Base-by-base conservation (phyloP, 2,888 invertebrate genomes). In the Agrochola circellaris region DNA sequence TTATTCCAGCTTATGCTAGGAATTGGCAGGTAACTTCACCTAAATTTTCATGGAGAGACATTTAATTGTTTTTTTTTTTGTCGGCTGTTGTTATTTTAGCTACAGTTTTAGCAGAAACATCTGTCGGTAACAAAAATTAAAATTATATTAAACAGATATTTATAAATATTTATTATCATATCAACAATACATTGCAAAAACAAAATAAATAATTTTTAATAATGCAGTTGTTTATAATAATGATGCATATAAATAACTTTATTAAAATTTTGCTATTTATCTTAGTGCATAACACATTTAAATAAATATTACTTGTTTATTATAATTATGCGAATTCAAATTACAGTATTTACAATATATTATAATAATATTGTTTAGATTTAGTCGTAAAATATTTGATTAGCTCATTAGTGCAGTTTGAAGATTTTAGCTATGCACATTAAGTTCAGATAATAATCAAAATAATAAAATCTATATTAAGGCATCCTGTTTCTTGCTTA, bases 251-350 rank as follows among this genome's bases (percentile, higher is more conserved):
- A 51, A 64, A 76, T 73, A 38, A 38, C 2, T 70, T 51, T 69
- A 81, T 85, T 77, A 34, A 85, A 61, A 76, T 71, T 60, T 61
- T 56, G n/a, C 26, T 68, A 64, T 66, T 62, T 85, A 75, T 72
- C 71, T 80, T 75, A 23, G 56, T 84, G 61, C 58, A 60, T 71
- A 61, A 64, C 17, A 64, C 9, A 79, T 73, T 79, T 69, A 66
- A 75, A 72, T 82, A 75, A 48, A 62, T 74, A 70, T 65, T 30
- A 13, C 68, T 65, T 61, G 51, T 81, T 61, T 77, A 67, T 65
- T 26, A 26, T 45, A 70, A 67, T 11, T 78, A 26, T 72, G 61
- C 66, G 71, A 80, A 72, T 86, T 83, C n/a, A 77, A 83, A 86
- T 83, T 9, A 68, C 64, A 64, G 9, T 30, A 80, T 73, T 75